Evolutionary conservation across 1,140 invertebrate species (phyloP), one percentile per base, ranked within the genome.

Genomic region (Atta colombica): DNA sequence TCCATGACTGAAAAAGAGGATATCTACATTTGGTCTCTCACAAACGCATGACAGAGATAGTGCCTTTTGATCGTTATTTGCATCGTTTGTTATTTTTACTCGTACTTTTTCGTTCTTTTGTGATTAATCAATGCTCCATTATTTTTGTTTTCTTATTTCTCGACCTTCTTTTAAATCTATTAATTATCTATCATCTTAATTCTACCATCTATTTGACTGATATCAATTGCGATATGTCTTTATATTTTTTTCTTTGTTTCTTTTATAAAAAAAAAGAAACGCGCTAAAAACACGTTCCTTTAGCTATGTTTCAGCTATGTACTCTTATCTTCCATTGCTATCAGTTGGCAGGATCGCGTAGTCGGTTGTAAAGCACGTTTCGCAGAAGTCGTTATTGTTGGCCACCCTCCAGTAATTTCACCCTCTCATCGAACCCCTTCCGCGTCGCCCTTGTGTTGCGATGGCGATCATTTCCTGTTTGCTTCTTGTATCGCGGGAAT

Each of bases 381-480:
- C 74, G 35, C 25, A 58, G 66, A 78, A 80, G 74, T 63, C 71
- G 74, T 86, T 78, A 60, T 68, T 49, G 28, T 4, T 10, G 35
- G 21, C 31, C 49, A 53, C 74, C 39, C 77, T 80, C 21, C n/a
- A 25, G 58, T 58, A 65, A 84, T 74, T 84, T 25, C 39, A 74
- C 66, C 55, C 80, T 72, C 35, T 14, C 58, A 18, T 84, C 71
- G 49, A 75, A 75, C 60, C 82, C 58, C 45, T 85, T 77, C 45
- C 49, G 18, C 61, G 14, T 65, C 72, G 39, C 82, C 82, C 63
- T 58, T 25, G 63, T 16, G 49, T 55, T 31, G 31, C 28, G 39
- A 65, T 39, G 18, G 77, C 25, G 31, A 80, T 55, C 14, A 14
- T 68, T 45, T 35, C 35, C 60, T 21, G 25, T 31, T 49, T 63